Percentiles rank a stretch among this genome's conserved stretches.
These are phyloP conservation scores for Penaeus monodon DNA, from an alignment of 2,888 invertebrate species.

Conservation along the genomic window DNA sequence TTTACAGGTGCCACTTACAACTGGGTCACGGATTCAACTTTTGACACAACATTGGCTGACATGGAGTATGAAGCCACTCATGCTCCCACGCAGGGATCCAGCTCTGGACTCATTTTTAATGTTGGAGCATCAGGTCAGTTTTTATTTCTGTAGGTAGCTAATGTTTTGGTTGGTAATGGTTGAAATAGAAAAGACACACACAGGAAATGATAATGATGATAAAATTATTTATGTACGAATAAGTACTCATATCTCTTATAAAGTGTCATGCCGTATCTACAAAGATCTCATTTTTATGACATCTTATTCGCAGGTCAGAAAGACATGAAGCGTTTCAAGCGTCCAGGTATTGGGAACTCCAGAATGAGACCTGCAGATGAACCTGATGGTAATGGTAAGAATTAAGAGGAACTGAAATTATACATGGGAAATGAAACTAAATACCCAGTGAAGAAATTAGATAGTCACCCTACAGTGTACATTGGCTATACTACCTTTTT, in stretches of 20 bases:
- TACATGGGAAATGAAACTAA: too few species aligned
- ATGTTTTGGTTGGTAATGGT: not conserved
- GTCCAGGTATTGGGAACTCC: conserved; percentile 32
- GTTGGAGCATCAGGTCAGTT: conserved; percentile 35
- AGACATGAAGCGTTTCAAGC: conserved; percentile 34
- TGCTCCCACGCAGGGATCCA: conserved; percentile 31
- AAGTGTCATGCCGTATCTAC: not conserved
- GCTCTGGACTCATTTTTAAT: conserved; percentile 37
- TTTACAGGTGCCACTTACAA: conserved; percentile 50
- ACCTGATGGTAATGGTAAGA: conserved; percentile 15
- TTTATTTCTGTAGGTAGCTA: not conserved
- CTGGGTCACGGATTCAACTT: conserved; percentile 57
- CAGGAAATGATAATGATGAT: too few species aligned
- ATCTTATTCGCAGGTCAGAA: conserved; percentile 23
- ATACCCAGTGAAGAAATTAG: too few species aligned
- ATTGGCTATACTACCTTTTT: too few species aligned
- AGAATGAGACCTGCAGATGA: conserved; percentile 26
- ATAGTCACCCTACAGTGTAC: too few species aligned
- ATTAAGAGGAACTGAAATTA: not conserved
- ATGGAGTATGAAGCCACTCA: conserved; percentile 60
- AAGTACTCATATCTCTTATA: too few species aligned
- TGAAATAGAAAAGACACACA: too few species aligned
- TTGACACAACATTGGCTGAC: conserved; percentile 55
- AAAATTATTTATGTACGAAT: too few species aligned
- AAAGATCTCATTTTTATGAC: not conserved